Base-by-base conservation (phyloP, 2,797 vertebrate genomes). In the Scolopax rusticola region DNA sequence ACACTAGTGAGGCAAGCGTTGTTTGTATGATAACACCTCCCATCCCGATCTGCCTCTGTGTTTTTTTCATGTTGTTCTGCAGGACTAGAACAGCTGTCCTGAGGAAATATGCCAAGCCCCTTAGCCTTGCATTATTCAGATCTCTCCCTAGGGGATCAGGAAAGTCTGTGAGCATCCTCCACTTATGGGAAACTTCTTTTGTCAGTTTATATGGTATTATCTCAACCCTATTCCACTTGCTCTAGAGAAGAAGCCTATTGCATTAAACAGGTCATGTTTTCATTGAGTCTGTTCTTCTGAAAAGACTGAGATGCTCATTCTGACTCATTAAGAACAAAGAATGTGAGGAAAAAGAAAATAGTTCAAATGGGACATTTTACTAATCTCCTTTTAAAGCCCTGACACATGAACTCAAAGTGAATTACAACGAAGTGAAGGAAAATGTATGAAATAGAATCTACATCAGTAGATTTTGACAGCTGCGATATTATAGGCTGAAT, bases 41-140 rank as follows among this genome's bases (percentile, higher is more conserved):
- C 36, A 48, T 59, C 40, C 43, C 1, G 16, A 85, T 77, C 87
- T 85, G 53, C 68, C 61, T 85, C 56, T 41, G 30, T 91, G 48
- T 7, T 93, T 91, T 79, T 78, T 63, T 68, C 36, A 11, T 65
- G 75, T 90, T 92, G 78, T 77, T 89, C 75, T 93, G 78, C 61
- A 89, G 82, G 71, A 79, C 48, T 89, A 38, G 51, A 95, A 91
- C 92, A 96, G 81, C 95, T 96, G 92, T 89, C 92, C 64, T 93
- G 87, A 94, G 51, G 88, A 90, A 93, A 79, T 38, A 94, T 77
- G 95, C 80, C 88, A 96, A 90, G 78, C 47, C 81, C 68, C 75
- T 84, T 92, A 90, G 95, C 93, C 88, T 64, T 87, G 57, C 33
- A 57, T 93, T 94, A 89, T 95, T 96, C 68, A 95, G 25, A 93